Conservation (phyloP, 2,113 vertebrate species). For the Nerophis ophidion region DNA sequence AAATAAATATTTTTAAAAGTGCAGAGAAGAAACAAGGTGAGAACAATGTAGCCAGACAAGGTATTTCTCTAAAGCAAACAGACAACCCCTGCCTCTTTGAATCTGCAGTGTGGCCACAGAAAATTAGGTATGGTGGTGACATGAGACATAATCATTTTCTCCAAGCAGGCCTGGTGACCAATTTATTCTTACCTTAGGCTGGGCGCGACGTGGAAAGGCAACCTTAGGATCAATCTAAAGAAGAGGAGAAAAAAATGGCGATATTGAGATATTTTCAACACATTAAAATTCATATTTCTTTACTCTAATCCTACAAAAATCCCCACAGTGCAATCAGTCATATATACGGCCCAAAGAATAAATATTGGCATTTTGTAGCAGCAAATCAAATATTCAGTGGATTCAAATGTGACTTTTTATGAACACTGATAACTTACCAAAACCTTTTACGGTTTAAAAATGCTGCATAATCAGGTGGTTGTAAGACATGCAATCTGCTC, state of each 20-base stretch:
- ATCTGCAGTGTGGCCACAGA: constrained; percentile 38
- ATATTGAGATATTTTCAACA: constrained; percentile 31
- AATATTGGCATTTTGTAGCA: constrained; percentile 8
- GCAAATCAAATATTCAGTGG: constrained; percentile 9
- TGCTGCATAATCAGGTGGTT: constrained; percentile 20
- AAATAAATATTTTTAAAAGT: constrained; percentile 21
- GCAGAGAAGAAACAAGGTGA: constrained; percentile 28
- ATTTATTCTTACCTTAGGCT: constrained; percentile 93
- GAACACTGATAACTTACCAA: constrained; percentile 10
- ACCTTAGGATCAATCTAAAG: constrained; percentile 98
- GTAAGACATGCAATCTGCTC: constrained; percentile 15
- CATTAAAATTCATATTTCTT: constrained; percentile 5
- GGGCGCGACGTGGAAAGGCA: constrained; percentile 96
- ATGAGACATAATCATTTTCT: constrained; percentile 55
- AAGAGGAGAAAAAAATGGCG: constrained; percentile 49
- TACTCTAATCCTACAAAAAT: constrained; percentile 15
- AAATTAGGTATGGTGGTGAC: constrained; percentile 49
- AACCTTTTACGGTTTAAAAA: constrained; percentile 22
- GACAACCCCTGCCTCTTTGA: constrained; percentile 30
- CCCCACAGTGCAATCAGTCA: constrained; percentile 3
- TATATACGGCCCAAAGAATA: too few relatives aligned
- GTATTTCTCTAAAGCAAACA: constrained; percentile 31
- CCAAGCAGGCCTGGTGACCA: constrained; percentile 42
- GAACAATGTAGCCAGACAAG: constrained; percentile 27
- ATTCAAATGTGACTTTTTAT: constrained; percentile 17